Percentiles rank a stretch among this genome's conserved stretches.
These are phyloP conservation scores for Alectura lathami DNA, from an alignment of 2,113 vertebrate species.

Conservation along the genomic window DNA sequence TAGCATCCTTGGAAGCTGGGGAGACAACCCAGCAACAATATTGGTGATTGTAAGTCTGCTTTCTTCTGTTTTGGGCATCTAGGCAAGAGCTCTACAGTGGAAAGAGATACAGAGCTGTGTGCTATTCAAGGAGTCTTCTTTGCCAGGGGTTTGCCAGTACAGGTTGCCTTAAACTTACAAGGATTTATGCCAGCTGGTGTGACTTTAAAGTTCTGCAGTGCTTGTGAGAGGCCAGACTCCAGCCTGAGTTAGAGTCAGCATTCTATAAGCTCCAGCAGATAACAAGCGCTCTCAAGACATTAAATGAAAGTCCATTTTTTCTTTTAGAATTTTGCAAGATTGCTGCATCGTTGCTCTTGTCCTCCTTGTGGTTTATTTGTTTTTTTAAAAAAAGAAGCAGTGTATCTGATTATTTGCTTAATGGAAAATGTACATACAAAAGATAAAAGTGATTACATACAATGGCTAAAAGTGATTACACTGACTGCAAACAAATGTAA, in stretches of 20 bases:
- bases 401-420: neutral
- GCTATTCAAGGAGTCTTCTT: neutral
- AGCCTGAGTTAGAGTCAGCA: neutral
- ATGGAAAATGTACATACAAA: neutral
- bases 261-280: neutral
- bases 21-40: neutral
- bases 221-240: neutral
- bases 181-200: neutral
- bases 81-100: neutral
- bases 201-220: neutral
- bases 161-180: neutral
- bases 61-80: neutral
- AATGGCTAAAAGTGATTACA: neutral
- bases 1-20: neutral
- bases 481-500: neutral
- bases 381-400: neutral
- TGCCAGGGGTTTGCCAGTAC: neutral
- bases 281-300: neutral
- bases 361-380: neutral
- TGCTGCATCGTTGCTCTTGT: neutral
- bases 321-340: neutral
- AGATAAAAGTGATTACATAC: neutral
- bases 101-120: neutral
- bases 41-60: rapidly evolving
- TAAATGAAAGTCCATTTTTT: neutral